Conservation (phyloP, 2,797 vertebrate species). For the Peromyscus eremicus region DNA sequence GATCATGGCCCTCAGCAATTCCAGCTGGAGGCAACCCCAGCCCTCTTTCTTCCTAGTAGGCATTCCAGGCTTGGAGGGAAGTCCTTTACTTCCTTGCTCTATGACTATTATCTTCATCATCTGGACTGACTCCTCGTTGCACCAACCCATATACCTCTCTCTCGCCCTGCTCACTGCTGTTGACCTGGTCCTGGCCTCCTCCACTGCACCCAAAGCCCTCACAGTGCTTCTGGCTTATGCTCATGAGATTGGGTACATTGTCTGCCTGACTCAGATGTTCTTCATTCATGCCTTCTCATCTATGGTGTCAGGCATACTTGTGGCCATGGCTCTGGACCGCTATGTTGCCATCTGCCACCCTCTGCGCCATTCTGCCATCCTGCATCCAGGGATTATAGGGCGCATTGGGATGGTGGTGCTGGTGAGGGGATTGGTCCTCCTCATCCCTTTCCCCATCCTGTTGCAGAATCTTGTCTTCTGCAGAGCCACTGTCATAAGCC, state of each 20-base stretch:
- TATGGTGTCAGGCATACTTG: conserved; percentile 90
- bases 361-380: conserved; percentile 78
- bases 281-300: conserved; percentile 92
- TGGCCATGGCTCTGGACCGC: conserved; percentile 92
- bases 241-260: conserved; percentile 86
- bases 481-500: conserved; percentile 82
- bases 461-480: conserved; percentile 87
- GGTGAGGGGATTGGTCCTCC: conserved; percentile 66
- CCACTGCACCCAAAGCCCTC: conserved; percentile 79
- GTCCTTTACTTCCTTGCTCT: conserved; percentile 70
- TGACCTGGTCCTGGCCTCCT: conserved; percentile 75
- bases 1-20: conserved; percentile 66
- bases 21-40: conserved; percentile 53
- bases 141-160: conserved; percentile 8
- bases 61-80: conserved; percentile 80
- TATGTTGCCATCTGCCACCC: conserved; percentile 88
- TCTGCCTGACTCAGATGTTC: conserved; percentile 92
- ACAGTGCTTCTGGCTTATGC: conserved; percentile 86
- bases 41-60: conserved; percentile 77
- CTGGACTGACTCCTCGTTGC: conserved; percentile 41
- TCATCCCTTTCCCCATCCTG: conserved; percentile 74
- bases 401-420: conserved; percentile 55
- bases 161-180: conserved; percentile 88
- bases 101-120: conserved; percentile 74
- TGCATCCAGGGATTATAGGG: conserved; percentile 53